Evolutionary conservation across 2,888 invertebrate species (phyloP), one percentile per base, ranked within the genome.

Genomic region (Chrysina gloriosa): DNA sequence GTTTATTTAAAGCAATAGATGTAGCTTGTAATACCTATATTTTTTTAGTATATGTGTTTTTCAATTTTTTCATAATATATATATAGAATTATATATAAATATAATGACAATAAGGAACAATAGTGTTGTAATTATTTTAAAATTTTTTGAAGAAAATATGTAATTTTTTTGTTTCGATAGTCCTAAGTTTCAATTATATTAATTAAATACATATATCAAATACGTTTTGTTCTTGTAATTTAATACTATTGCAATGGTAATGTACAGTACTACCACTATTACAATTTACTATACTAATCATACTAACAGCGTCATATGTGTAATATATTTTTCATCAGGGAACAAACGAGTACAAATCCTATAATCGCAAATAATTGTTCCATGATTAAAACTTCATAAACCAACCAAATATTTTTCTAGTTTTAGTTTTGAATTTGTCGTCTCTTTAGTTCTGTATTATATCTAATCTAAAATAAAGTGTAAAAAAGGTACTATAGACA

Each of bases 381-480:
- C 68, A 63, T 63, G 63, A 63, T 63, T 45, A 54, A 52, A 52
- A 63, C 67, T 39, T 34, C 69, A 72, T 70, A 69, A 71, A 67
- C 70, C 71, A 76, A 80, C 81, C 81, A 80, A 81, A 80, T 80
- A 81, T 80, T 78, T 78, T 81, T 79, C 75, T 79, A 80, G 77
- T 69, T 77, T 76, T 79, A 77, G 75, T 73, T 73, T 61, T 67
- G 63, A 63, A 65, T 69, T 67, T 64, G 42, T 61, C 58, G 45
- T 61, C 25, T 27, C 42, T 67, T 68, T 70, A 66, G 56, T 64
- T 65, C 61, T 69, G 69, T 69, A 69, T 69, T 50, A 69, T 68
- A 63, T 54, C 54, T 45, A 61, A 31, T 52, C 29, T 52, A 16
- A 16, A 52, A 61, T 61, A 61, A 61, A 61, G 27, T 25, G 19